These are phyloP conservation scores for Drosophila mettleri DNA, from an alignment of 2,888 invertebrate genomes.

Conservation along the genomic window DNA sequence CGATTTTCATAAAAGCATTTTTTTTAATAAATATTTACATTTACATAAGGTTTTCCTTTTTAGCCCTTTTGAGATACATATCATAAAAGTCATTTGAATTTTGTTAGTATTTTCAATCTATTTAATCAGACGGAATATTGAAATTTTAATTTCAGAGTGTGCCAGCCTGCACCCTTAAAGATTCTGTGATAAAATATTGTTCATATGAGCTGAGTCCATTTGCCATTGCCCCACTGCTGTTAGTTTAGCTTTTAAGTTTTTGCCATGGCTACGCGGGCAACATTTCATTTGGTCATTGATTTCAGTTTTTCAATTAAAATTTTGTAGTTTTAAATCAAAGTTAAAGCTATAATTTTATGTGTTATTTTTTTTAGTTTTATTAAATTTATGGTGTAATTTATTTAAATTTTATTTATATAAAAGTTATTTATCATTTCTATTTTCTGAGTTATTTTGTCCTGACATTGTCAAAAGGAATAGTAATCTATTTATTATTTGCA, in stretches of 20 bases:
- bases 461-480: too few relatives aligned
- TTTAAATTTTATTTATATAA: too few relatives aligned
- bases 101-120: background rate
- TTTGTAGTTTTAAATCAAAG: background rate
- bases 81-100: constrained; percentile 2
- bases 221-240: background rate
- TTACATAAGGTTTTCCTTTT: background rate
- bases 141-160: background rate
- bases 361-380: too few relatives aligned
- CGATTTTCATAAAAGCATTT: constrained; percentile 1
- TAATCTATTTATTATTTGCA: too few relatives aligned
- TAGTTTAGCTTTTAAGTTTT: background rate
- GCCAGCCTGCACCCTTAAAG: background rate
- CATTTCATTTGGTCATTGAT: background rate
- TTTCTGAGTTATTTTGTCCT: too few relatives aligned
- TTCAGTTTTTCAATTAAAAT: too few relatives aligned
- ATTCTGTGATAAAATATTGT: constrained; percentile 3
- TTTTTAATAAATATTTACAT: constrained; percentile 3
- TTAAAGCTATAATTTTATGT: too few relatives aligned
- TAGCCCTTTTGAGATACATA: constrained; percentile 3
- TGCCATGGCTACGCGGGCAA: background rate
- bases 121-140: background rate
- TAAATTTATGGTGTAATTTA: too few relatives aligned
- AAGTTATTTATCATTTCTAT: too few relatives aligned
- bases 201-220: background rate